Percentiles rank a stretch among this genome's conserved stretches.
phyloP scores from a whole-genome alignment of 2,113 vertebrate genomes.

The Psammodynastes pulverulentus region DNA sequence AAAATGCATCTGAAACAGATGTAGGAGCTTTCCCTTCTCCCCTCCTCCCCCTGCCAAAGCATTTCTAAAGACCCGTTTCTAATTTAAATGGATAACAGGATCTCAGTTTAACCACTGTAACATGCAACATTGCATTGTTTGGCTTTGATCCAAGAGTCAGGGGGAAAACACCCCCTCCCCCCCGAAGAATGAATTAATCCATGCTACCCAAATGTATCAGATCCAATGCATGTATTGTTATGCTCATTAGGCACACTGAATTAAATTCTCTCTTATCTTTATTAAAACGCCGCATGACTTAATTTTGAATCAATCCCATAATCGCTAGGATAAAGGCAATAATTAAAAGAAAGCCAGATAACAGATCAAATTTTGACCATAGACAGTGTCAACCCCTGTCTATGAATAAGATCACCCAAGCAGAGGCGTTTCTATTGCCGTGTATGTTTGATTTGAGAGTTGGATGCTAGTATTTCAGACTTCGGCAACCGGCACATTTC shows the following conservation, averaged over 20 bases:
- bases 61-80: constrained; percentile 37
- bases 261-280: constrained; percentile 33
- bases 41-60: constrained; percentile 3
- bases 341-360: constrained; percentile 31
- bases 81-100: constrained; percentile 10
- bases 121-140: constrained; percentile 6
- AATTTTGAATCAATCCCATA: constrained; percentile 23
- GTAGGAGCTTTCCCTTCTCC: constrained; percentile 9
- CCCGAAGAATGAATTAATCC: not conserved
- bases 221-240: not conserved
- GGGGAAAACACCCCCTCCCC: not conserved
- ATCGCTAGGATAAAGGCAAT: constrained; percentile 23
- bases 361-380: constrained; percentile 23
- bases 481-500: constrained; percentile 20
- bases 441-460: not conserved
- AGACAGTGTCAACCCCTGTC: constrained; percentile 26
- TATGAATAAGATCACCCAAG: constrained; percentile 10
- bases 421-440: constrained; percentile 16
- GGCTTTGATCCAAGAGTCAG: not conserved
- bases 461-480: not conserved
- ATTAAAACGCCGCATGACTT: constrained; percentile 23
- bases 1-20: constrained; percentile 22
- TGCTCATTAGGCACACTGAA: not conserved
- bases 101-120: constrained; percentile 23
- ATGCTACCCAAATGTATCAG: not conserved